Base-by-base conservation (phyloP, 2,888 invertebrate species). In the Drosophila falleni region DNA sequence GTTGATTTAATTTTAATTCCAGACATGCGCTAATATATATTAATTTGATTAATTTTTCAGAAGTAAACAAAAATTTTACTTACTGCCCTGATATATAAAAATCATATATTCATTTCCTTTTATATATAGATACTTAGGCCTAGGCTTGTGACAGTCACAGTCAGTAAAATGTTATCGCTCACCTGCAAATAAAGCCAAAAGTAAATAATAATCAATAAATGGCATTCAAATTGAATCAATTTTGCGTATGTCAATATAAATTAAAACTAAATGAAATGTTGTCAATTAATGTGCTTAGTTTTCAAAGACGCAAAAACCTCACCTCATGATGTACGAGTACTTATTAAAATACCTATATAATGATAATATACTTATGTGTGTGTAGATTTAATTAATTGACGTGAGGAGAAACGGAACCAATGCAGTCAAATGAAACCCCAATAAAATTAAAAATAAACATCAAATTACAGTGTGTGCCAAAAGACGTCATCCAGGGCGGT, bases 351-450 rank as follows among this genome's bases (percentile, higher is more conserved):
- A n/a, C 5, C 23, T 29, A 8, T 29, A 29, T 29, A 29, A 29
- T 29, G 29, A 29, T 6, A 29, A 11, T 2, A 26, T 26, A 39
- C 41, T 31, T 31, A 49, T 19, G 5, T 19, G 42, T 46, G 53
- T 13, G 41, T 29, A 53, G 44, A 61, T 51, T 71, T 80, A 82
- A 89, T 90, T 89, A 90, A 87, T 89, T 81, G 84, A 68, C 75
- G 59, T 76, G 80, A 70, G 80, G 66, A 70, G 78, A 67, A 44
- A 10, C 31, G n/a, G 13, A 31, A 19, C 5, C 10, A 9, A 26
- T 41, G 16, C 54, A 41, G 16, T 61, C 64, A 75, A 75, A 65
- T 26, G 23, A 50, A 65, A 60, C 4, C 11, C 58, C 55, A 75
- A 68, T 64, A 33, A 60, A 69, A 50, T 56, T 78, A 68, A 37